A percentile compares a stretch with the other conserved stretches of the same genome.
Evolutionary conservation across 1,140 invertebrate genomes (phyloP).

Genomic region (Lordiphosa collinella): DNA sequence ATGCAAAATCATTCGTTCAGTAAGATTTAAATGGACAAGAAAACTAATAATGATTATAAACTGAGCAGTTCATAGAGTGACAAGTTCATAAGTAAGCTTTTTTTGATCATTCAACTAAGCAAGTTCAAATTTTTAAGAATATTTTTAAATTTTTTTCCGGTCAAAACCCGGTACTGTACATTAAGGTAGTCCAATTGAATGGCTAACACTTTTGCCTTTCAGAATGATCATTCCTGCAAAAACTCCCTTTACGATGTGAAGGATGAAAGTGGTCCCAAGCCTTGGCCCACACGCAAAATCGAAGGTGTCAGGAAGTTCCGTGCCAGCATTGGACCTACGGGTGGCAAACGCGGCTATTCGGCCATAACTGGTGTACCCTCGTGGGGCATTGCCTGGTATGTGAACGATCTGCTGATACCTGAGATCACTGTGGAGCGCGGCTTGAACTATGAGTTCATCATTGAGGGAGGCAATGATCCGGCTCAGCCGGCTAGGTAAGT

Average conservation of each 20-base stretch:
- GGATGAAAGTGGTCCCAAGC: conserved; percentile 81
- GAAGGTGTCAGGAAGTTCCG: conserved; percentile 83
- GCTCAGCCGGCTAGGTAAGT: conserved; percentile 84
- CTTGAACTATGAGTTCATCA: conserved; percentile 91
- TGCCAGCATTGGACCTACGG: conserved; percentile 90
- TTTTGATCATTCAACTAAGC: too few species aligned
- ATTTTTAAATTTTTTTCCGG: too few species aligned
- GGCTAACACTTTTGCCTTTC: not conserved
- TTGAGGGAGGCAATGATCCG: conserved; percentile 89
- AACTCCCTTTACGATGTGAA: conserved; percentile 79
- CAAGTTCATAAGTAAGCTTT: too few species aligned
- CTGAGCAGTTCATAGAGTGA: too few species aligned
- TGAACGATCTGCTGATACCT: conserved; percentile 94
- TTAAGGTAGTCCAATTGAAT: too few species aligned
- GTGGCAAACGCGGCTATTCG: conserved; percentile 89
- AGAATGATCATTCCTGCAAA: conserved; percentile 78
- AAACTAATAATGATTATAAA: too few species aligned
- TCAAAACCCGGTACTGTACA: too few species aligned
- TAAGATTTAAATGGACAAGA: too few species aligned
- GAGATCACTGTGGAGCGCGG: conserved; percentile 94
- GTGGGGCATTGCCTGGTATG: conserved; percentile 96
- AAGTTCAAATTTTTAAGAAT: too few species aligned
- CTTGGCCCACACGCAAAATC: conserved; percentile 84
- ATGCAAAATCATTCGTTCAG: too few species aligned
- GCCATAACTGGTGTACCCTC: conserved; percentile 90